These are phyloP conservation scores for Cyphotilapia sp. DNA, from an alignment of 2,113 vertebrate species.

Conservation along the genomic window DNA sequence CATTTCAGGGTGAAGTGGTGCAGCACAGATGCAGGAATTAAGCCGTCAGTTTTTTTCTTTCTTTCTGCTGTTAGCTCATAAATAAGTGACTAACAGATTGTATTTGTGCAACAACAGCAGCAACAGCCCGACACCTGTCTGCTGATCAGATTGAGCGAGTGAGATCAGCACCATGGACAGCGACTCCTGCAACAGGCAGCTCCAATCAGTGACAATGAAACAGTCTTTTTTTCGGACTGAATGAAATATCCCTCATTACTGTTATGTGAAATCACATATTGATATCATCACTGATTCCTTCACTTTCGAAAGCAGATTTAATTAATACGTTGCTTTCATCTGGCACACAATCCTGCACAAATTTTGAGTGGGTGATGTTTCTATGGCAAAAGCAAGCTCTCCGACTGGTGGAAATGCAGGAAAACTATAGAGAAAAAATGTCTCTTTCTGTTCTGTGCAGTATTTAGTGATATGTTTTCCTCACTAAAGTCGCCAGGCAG, in stretches of 20 bases:
- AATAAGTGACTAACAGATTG: neutral
- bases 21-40: neutral
- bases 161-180: conserved; percentile 50
- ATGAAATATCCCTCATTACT: neutral
- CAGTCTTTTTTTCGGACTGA: neutral
- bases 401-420: conserved; percentile 22
- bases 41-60: neutral
- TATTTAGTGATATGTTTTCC: neutral
- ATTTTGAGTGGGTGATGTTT: conserved; percentile 64
- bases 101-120: neutral
- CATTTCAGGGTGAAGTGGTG: neutral
- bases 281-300: neutral
- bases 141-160: neutral
- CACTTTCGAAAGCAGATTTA: neutral
- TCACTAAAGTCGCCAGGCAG: neutral
- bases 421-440: neutral
- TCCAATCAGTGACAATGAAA: neutral
- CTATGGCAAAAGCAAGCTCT: conserved; percentile 52
- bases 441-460: neutral
- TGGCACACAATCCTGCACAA: conserved; percentile 38
- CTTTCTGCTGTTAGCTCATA: neutral
- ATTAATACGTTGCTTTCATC: neutral
- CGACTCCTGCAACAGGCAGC: neutral
- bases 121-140: neutral
- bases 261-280: neutral